Evolutionary conservation across 1,140 invertebrate genomes (phyloP).

Genomic region (Acromyrmex charruanus): DNA sequence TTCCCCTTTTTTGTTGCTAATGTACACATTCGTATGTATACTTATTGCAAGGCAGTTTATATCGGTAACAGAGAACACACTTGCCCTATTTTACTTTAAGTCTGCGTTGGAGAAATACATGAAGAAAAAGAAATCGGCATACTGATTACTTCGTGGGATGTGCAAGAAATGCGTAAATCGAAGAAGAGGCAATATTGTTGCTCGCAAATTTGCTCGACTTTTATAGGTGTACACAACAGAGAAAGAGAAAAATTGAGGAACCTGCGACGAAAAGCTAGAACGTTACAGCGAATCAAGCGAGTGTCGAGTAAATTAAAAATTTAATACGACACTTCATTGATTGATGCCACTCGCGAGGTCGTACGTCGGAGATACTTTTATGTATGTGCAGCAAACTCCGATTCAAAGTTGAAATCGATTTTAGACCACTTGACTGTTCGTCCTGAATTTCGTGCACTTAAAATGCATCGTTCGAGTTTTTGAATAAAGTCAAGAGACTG

Average conservation of each 20-base stretch:
- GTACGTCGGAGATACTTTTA: constrained; percentile 6
- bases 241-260: background rate
- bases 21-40: constrained; percentile 17
- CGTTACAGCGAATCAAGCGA: background rate
- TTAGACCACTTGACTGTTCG: constrained; percentile 15
- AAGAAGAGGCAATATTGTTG: background rate
- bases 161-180: background rate
- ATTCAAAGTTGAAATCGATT: constrained; percentile 35
- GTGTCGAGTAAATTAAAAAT: constrained; percentile 15
- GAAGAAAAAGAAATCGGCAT: background rate
- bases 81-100: background rate
- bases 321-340: constrained; percentile 41
- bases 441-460: background rate
- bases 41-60: constrained; percentile 41
- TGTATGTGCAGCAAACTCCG: background rate
- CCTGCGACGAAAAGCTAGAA: background rate
- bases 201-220: background rate
- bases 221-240: background rate
- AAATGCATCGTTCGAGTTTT: background rate
- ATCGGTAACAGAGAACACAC: background rate
- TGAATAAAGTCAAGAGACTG: background rate
- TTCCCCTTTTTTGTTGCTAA: constrained; percentile 43
- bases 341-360: constrained; percentile 7
- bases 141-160: constrained; percentile 12
- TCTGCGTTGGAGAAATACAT: background rate